Percentiles rank a stretch among this genome's conserved stretches.
These are phyloP conservation scores for Stegophylla sp. DNA, from an alignment of 2,888 invertebrate genomes.

Conservation along the genomic window DNA sequence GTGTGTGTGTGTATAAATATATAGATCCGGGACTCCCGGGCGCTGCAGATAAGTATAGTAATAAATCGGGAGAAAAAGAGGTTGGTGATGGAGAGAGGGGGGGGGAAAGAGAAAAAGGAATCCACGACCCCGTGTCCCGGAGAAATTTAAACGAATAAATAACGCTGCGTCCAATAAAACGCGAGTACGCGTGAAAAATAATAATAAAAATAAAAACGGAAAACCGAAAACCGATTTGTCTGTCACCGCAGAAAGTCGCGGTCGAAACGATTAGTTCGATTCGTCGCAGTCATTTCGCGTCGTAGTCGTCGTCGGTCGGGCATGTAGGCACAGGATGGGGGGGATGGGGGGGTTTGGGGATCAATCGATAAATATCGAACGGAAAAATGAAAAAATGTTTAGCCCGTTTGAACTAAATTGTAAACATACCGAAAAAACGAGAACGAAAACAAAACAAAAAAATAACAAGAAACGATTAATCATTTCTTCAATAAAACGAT, in stretches of 20 bases:
- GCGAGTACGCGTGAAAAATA: background rate
- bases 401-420: no score
- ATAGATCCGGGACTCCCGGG: conserved; percentile 3
- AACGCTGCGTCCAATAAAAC: background rate
- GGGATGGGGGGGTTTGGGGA: no score
- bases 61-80: conserved; percentile 28
- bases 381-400: no score
- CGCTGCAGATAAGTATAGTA: conserved; percentile 40
- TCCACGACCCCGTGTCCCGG: background rate
- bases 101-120: background rate
- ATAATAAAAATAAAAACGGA: background rate
- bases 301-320: background rate
- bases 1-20: no score
- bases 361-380: no score
- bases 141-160: background rate
- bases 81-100: background rate
- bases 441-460: background rate
- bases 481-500: no score
- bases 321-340: no score
- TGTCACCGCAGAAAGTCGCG: background rate
- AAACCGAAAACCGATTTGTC: conserved; percentile 4
- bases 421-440: no score
- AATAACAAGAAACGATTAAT: no score
- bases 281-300: no score
- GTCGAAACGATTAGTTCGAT: no score